phyloP scores from a whole-genome alignment of 2,797 vertebrate genomes.

The Poeciliopsis turneri region DNA sequence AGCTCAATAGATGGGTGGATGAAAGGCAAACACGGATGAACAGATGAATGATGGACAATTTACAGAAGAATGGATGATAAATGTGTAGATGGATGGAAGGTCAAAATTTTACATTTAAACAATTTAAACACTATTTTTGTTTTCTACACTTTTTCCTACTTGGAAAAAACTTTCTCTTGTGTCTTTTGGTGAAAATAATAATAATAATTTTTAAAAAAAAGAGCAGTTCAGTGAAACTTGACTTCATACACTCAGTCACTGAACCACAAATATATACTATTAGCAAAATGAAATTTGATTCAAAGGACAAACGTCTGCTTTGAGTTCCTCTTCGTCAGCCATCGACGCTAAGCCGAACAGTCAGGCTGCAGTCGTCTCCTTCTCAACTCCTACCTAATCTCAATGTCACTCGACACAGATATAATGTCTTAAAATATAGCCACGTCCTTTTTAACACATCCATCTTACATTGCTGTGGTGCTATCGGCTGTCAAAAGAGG shows the following conservation, averaged over 20 bases:
- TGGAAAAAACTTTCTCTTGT: not conserved
- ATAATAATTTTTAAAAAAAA: not conserved
- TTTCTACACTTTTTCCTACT: not conserved
- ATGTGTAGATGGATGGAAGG: not conserved
- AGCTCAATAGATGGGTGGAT: not conserved
- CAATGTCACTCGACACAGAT: not conserved
- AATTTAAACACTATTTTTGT: not conserved
- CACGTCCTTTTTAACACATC: slow-evolving; percentile 4
- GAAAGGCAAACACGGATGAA: not conserved
- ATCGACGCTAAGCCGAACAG: not conserved
- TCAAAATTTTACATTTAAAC: not conserved
- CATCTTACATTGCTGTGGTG: not conserved
- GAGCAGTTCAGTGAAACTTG: not conserved
- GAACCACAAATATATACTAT: not conserved
- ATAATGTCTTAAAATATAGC: slow-evolving; percentile 1
- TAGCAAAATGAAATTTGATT: not conserved
- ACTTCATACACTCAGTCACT: not conserved
- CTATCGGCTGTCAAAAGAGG: slow-evolving; percentile 4
- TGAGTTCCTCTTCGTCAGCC: not conserved
- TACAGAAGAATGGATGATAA: not conserved
- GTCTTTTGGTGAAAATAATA: not conserved
- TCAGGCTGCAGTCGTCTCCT: not conserved
- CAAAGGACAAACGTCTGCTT: not conserved
- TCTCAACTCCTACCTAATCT: slow-evolving; percentile 3
- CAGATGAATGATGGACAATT: not conserved